Base-by-base conservation (phyloP, 1,140 invertebrate species). In the Battus philenor region DNA sequence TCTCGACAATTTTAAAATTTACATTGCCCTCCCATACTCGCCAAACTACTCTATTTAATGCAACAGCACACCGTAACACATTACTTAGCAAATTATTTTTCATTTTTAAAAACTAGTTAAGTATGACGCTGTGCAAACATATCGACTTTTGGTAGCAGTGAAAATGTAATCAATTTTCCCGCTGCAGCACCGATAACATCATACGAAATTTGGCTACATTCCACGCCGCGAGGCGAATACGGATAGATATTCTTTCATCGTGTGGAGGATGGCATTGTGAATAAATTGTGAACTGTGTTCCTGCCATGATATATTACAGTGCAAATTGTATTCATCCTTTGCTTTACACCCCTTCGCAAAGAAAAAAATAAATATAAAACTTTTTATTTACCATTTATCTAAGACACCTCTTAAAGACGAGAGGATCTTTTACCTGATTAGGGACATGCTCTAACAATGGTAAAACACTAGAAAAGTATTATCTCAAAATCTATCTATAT, bases 221-320 rank as follows among this genome's bases (percentile, higher is more conserved):
- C 36, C 36, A 39, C 22, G 36, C 18, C 36, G 20, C 22, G 36
- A n/a, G 36, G 7, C 22, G 36, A 39, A 39, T 20, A 7, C 22
- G 20, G 22, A n/a, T n/a, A n/a, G n/a, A n/a, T 39, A 39, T 39
- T 39, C 36, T 27, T 39, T 39, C 36, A 39, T 24, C 20, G 20
- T 15, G 22, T 24, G 26, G 11, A 36, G 33, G 20, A 24, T 39
- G 18, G 26, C 36, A 39, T 39, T 39, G 36, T 26, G 18, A 39
- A 24, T 39, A 22, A 26, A 39, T 39, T 39, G 18, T 26, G 7
- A 39, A 15, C 36, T 13, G 36, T 24, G 12, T 22, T 10, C 20
- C 12, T n/a, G n/a, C n/a, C n/a, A n/a, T n/a, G n/a, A 12, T 24
- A 17, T 38, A 36, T 36, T 18, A 36, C 34, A 11, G 12, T n/a